Conservation (phyloP, 2,888 invertebrate species). For the Trichopria drosophilae region DNA sequence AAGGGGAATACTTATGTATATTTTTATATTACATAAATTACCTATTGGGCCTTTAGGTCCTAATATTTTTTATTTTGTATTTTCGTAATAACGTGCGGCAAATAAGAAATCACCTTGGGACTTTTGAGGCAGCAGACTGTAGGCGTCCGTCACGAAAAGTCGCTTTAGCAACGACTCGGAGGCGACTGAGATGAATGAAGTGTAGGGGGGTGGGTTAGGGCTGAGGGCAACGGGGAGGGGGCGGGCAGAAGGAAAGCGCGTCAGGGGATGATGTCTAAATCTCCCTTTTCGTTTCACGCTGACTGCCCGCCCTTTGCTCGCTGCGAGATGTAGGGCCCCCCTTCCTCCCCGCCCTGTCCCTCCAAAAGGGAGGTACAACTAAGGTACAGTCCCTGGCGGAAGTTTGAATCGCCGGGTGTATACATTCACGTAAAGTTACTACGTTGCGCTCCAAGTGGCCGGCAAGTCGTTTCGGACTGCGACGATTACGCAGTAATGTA, state of each 20-base stretch:
- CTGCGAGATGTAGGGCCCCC: conserved; percentile 26
- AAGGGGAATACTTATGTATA: too few relatives aligned
- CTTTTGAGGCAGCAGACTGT: conserved; percentile 35
- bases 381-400: conserved; percentile 37
- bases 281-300: conserved; percentile 51
- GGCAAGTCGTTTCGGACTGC: conserved; percentile 27
- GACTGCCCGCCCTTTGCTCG: conserved; percentile 54
- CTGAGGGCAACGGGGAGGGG: conserved; percentile 29
- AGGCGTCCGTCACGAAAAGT: conserved; percentile 44
- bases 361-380: conserved; percentile 36
- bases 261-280: conserved; percentile 58
- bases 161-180: conserved; percentile 25
- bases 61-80: too few relatives aligned
- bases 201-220: too few relatives aligned
- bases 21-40: not conserved
- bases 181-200: conserved; percentile 28
- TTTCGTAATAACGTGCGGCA: conserved; percentile 16
- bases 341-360: conserved; percentile 13
- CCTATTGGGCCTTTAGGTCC: too few relatives aligned
- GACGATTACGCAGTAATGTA: too few relatives aligned
- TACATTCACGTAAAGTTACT: too few relatives aligned
- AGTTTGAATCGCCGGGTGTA: conserved; percentile 31
- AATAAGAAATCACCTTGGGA: conserved; percentile 39
- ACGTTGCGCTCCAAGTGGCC: too few relatives aligned
- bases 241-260: conserved; percentile 42